Conservation (phyloP, 2,888 invertebrate genomes). For the Acronicta psi region DNA sequence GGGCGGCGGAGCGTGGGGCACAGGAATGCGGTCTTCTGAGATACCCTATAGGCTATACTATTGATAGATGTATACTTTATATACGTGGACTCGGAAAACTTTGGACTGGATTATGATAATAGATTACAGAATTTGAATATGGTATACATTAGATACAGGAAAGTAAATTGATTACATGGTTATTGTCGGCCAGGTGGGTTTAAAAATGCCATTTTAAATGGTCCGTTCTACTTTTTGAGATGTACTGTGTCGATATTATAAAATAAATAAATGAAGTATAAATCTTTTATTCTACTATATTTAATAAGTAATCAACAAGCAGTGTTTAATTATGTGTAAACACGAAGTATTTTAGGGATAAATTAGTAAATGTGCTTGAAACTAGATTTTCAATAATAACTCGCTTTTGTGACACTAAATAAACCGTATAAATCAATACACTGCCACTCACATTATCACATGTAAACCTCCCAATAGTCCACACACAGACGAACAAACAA, state of each 20-base stretch:
- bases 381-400: background rate
- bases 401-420: background rate
- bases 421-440: background rate
- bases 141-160: background rate
- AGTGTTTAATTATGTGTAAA: no score
- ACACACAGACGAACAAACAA: constrained; percentile 11
- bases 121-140: constrained; percentile 26
- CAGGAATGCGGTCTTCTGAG: constrained; percentile 86
- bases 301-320: no score
- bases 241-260: background rate
- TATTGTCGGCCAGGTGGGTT: constrained; percentile 6
- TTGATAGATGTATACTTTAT: constrained; percentile 75
- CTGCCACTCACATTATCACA: background rate
- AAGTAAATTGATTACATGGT: constrained; percentile 21
- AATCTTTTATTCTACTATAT: no score
- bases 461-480: background rate
- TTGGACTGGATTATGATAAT: constrained; percentile 48
- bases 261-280: no score
- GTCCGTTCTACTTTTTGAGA: background rate
- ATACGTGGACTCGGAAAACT: constrained; percentile 65
- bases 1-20: constrained; percentile 69
- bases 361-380: background rate
- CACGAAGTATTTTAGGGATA: no score
- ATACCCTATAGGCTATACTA: constrained; percentile 83
- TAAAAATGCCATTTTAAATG: background rate